phyloP scores from a whole-genome alignment of 2,797 vertebrate species.

The Oryzias dopingdopingensis region DNA sequence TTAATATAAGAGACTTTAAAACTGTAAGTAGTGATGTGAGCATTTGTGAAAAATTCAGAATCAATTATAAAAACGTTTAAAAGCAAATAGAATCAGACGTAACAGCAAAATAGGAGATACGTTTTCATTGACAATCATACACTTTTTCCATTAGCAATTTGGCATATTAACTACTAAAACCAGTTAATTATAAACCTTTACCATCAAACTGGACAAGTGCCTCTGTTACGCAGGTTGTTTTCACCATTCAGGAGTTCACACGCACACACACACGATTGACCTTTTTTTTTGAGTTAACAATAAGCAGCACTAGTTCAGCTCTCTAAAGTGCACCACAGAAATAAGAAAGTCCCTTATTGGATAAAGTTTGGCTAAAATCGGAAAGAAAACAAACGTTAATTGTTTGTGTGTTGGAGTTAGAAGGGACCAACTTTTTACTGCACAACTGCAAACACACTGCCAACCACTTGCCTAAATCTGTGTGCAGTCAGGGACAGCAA shows the following conservation, averaged over 20 bases:
- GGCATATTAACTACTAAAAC: slow-evolving; percentile 35
- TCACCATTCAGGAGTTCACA: slow-evolving; percentile 39
- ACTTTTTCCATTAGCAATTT: slow-evolving; percentile 34
- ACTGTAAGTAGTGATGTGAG: slow-evolving; percentile 29
- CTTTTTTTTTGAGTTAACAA: slow-evolving; percentile 27
- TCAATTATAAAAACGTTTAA: too few species aligned
- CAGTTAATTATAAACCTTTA: slow-evolving; percentile 48
- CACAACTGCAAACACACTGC: slow-evolving; percentile 74
- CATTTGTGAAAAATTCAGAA: slow-evolving; percentile 15
- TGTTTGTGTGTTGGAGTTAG: slow-evolving; percentile 54
- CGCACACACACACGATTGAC: slow-evolving; percentile 14
- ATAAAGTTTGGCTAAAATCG: slow-evolving; percentile 21
- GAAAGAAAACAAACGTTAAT: slow-evolving; percentile 16
- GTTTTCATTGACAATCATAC: slow-evolving; percentile 65
- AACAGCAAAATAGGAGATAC: slow-evolving; percentile 10
- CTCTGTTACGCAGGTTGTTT: slow-evolving; percentile 62
- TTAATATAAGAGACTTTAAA: slow-evolving; percentile 45
- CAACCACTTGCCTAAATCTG: slow-evolving; percentile 53
- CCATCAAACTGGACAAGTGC: slow-evolving; percentile 69
- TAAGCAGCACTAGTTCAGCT: slow-evolving; percentile 42
- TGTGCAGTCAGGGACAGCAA: slow-evolving; percentile 38
- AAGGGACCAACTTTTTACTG: slow-evolving; percentile 72
- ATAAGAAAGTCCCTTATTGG: slow-evolving; percentile 6
- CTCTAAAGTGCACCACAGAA: slow-evolving; percentile 21
- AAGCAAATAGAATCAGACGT: too few species aligned